Evolutionary conservation across 2,113 vertebrate genomes (phyloP).

Genomic region (Murina feae): DNA sequence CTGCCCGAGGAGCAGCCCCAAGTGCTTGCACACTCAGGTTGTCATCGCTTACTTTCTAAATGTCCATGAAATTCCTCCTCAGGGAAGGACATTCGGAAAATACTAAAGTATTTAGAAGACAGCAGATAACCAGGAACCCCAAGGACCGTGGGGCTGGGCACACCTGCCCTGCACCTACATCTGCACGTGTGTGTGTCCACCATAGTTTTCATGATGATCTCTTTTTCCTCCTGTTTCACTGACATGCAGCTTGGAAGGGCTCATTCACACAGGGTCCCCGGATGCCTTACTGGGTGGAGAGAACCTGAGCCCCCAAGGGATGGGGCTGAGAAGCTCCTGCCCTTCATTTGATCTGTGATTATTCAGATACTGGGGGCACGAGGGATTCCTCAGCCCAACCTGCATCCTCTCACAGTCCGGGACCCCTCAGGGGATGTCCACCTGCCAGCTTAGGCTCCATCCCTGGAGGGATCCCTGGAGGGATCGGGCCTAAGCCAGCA

Average conservation of each 20-base stretch:
- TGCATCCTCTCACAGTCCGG: too few relatives aligned
- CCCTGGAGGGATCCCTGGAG: too few relatives aligned
- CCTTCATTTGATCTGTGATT: background rate
- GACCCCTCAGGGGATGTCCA: too few relatives aligned
- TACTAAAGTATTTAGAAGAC: background rate
- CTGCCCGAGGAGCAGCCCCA: background rate
- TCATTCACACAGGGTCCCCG: background rate
- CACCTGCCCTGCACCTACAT: accelerated
- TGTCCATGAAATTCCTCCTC: background rate
- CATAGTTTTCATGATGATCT: accelerated
- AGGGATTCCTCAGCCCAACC: too few relatives aligned
- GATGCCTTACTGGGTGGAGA: background rate
- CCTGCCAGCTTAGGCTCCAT: too few relatives aligned
- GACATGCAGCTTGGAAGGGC: background rate
- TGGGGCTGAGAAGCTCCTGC: accelerated
- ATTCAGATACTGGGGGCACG: background rate
- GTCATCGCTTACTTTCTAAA: background rate
- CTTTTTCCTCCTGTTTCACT: background rate
- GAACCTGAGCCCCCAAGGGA: accelerated
- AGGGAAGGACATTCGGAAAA: background rate
- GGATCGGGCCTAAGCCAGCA: too few relatives aligned
- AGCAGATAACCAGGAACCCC: background rate
- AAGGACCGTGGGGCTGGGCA: accelerated
- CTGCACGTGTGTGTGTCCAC: background rate
- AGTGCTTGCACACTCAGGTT: accelerated